Evolutionary conservation across 53 echinoderm and acorn worm genomes (phyloP).

Genomic region (Holothuria scabra): DNA sequence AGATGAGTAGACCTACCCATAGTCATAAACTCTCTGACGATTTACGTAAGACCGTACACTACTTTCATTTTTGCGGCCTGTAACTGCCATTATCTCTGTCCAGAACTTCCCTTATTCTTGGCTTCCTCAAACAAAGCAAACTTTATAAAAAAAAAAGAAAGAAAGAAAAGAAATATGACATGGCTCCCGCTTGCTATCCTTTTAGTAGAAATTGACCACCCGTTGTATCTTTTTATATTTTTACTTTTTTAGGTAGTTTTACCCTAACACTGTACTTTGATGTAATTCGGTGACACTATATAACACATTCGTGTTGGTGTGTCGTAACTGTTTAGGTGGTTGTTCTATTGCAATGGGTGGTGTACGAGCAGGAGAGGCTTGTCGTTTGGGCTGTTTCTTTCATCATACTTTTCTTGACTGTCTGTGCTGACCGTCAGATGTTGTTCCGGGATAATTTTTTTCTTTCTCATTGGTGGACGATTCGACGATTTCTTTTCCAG

Average conservation of each 20-base stretch:
- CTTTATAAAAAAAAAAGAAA: too few relatives aligned
- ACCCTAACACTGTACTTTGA: too few relatives aligned
- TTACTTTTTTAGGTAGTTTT: too few relatives aligned
- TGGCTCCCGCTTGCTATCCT: too few relatives aligned
- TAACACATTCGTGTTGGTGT: too few relatives aligned
- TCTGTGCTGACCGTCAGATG: neutral
- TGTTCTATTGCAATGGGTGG: neutral
- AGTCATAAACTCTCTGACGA: neutral
- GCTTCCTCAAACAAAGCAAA: too few relatives aligned
- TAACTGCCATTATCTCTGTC: slow-evolving; percentile 1
- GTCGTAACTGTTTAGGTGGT: slow-evolving; percentile 1
- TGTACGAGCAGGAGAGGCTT: neutral
- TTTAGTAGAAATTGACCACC: too few relatives aligned
- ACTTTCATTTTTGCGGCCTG: too few relatives aligned
- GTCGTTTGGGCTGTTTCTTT: neutral
- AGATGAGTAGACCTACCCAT: neutral
- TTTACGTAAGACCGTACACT: neutral
- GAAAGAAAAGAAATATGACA: too few relatives aligned
- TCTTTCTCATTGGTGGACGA: neutral
- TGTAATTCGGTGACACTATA: too few relatives aligned
- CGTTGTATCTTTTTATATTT: too few relatives aligned
- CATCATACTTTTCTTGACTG: neutral
- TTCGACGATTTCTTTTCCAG: neutral
- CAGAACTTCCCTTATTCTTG: too few relatives aligned
- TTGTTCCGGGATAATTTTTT: slow-evolving; percentile 7